Evolutionary conservation across 2,888 invertebrate genomes (phyloP).

Genomic region (Platycheirus albimanus): DNA sequence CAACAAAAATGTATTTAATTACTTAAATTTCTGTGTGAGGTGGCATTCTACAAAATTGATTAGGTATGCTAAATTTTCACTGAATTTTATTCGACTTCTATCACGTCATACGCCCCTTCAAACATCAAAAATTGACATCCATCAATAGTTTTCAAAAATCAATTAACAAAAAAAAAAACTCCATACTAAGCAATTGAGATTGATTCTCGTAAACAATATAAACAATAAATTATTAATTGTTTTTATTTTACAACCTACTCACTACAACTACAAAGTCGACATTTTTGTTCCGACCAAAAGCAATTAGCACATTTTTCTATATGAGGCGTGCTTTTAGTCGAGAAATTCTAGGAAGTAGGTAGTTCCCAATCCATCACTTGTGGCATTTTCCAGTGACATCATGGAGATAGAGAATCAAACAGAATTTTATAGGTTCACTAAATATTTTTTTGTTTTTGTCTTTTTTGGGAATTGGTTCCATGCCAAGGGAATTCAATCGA

Average conservation of each 20-base stretch:
- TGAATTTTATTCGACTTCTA: too few species aligned
- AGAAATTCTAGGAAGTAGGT: not conserved
- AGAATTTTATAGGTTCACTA: not conserved
- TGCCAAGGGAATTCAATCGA: slow-evolving; percentile 29
- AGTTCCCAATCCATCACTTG: slow-evolving; percentile 6
- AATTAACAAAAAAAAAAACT: too few species aligned
- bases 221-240: too few species aligned
- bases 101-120: not conserved
- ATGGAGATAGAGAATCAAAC: slow-evolving; percentile 16
- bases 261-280: too few species aligned
- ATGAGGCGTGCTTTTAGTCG: not conserved
- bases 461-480: slow-evolving; percentile 34
- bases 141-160: not conserved
- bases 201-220: too few species aligned
- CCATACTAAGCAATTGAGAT: not conserved
- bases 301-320: not conserved
- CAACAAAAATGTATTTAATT: too few species aligned
- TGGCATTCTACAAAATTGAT: too few species aligned
- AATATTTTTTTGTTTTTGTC: not conserved
- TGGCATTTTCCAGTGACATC: slow-evolving; percentile 31
- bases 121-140: not conserved
- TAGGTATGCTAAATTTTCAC: too few species aligned
- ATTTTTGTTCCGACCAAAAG: not conserved
- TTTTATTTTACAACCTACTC: too few species aligned
- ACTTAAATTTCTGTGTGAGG: too few species aligned